Evolutionary conservation across 2,113 vertebrate species (phyloP), one percentile per base, ranked within the genome.

Genomic region (Monarcha castaneiventris): DNA sequence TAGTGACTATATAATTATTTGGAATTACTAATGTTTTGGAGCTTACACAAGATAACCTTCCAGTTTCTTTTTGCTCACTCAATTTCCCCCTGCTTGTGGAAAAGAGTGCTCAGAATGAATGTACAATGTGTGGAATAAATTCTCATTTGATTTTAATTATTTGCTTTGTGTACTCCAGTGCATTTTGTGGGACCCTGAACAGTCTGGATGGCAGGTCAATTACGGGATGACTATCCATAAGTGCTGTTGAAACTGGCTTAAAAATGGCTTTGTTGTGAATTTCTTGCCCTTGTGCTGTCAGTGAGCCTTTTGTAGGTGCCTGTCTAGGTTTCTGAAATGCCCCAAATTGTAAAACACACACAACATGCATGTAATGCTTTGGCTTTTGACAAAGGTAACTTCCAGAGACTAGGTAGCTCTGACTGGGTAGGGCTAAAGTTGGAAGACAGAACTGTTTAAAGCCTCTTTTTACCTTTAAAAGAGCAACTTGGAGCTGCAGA

Each of bases 1-100:
- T 71, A 49, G 56, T 81, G 79, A 69, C 69, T 83, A 16, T 94
- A 30, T 96, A 67, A 76, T 96, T 91, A 95, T 52, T 87, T 63
- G 58, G 39, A n/a, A 55, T 87, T 90, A 88, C 16, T 80, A 77
- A 59, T 7, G 2, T 35, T 88, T 86, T 84, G 39, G 23, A 66
- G 46, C 63, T 90, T 83, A 11, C 23, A 32, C 11, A 66, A 88
- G 51, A 44, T 49, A 87, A n/a, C 41, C 15, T 77, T 41, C 21
- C 44, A 30, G 32, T 61, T 93, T 75, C 55, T 89, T 59, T 82
- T 88, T 69, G 12, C 39, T 83, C 3, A 1, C 6, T 69, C 22
- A 23, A 78, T 63, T 64, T 71, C 6, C 15, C 17, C n/a, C 35
- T 49, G 19, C 25, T 77, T 74, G 61, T 63, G 64, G 48, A 46